Percentiles rank a stretch among this genome's conserved stretches.
These are phyloP conservation scores for Argyra leucocephala DNA, from an alignment of 2,888 invertebrate genomes.

Conservation along the genomic window DNA sequence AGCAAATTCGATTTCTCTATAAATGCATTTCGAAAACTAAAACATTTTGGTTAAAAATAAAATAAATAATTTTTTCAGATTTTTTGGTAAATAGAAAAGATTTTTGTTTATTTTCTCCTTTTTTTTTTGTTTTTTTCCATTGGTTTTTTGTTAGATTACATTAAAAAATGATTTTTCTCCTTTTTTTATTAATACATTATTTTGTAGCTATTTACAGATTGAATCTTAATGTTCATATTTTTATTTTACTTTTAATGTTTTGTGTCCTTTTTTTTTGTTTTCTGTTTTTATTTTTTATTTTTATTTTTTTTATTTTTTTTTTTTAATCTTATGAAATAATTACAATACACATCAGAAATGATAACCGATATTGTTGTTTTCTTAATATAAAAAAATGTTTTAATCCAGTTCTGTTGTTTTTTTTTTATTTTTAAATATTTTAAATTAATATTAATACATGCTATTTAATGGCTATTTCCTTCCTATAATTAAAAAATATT, in stretches of 20 bases:
- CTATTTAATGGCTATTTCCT: slow-evolving; percentile 4
- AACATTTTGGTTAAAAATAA: too few species aligned
- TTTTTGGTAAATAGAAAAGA: not conserved
- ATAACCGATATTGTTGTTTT: slow-evolving; percentile 2
- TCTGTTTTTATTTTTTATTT: not conserved
- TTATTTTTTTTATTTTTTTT: not conserved
- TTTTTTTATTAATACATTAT: not conserved
- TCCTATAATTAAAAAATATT: slow-evolving; percentile 6
- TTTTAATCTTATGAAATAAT: slow-evolving; percentile 4
- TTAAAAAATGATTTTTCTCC: not conserved
- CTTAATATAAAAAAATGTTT: not conserved
- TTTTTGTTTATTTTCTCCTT: not conserved
- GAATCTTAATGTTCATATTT: not conserved
- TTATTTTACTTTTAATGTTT: not conserved
- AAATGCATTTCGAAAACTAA: too few species aligned
- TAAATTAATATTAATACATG: not conserved
- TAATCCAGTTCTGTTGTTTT: not conserved
- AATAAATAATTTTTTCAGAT: too few species aligned
- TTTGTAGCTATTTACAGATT: slow-evolving; percentile 4
- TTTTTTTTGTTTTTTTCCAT: not conserved
- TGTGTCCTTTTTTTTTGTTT: not conserved
- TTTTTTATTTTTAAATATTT: not conserved
- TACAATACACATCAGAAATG: slow-evolving; percentile 5
- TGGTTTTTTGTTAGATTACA: not conserved
- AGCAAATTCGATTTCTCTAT: too few species aligned